Base-by-base conservation (phyloP, 2,888 invertebrate species). In the Ochropleura leucogaster region DNA sequence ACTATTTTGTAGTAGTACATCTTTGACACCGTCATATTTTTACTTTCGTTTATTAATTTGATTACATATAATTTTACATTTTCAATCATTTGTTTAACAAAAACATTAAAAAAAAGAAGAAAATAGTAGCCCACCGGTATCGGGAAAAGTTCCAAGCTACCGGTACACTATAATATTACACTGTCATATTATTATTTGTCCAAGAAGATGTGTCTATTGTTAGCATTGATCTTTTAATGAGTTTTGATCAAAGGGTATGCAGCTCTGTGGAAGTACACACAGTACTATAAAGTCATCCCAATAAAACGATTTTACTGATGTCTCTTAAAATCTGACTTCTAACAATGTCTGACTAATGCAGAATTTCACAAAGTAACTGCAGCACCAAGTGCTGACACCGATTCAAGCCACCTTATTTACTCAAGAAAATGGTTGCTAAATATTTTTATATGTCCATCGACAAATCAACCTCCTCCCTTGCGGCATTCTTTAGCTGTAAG, bases 391-490 rank as follows among this genome's bases (percentile, higher is more conserved):
- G 53, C 59, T 81, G 82, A 84, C 82, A 84, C 72, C 18, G 70
- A 72, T 82, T 53, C 20, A 57, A 65, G 12, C 53, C 46, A 63
- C 42, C 1, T 40, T 80, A 72, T 76, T 84, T 80, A 72, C 62
- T 62, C 70, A 84, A 69, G 66, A 69, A 69, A 72, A 67, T 12
- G 55, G 47, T 81, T 84, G 77, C 68, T 67, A 72, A 83, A 85
- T 83, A 83, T 71, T 79, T 69, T 75, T 69, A 84, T 68, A 80
- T 62, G 42, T 70, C 60, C 68, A 87, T 83, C 85, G 85, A 72
- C 74, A 82, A 72, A 69, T 65, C 59, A 68, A 64, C 77, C 89
- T 86, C 90, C 89, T 89, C 83, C 89, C 87, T 88, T 86, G 75
- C 64, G 68, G 74, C 83, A 84, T 86, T 82, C 75, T 77, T 80